Conservation (phyloP, 2,113 vertebrate species). For the Barbus barbus region DNA sequence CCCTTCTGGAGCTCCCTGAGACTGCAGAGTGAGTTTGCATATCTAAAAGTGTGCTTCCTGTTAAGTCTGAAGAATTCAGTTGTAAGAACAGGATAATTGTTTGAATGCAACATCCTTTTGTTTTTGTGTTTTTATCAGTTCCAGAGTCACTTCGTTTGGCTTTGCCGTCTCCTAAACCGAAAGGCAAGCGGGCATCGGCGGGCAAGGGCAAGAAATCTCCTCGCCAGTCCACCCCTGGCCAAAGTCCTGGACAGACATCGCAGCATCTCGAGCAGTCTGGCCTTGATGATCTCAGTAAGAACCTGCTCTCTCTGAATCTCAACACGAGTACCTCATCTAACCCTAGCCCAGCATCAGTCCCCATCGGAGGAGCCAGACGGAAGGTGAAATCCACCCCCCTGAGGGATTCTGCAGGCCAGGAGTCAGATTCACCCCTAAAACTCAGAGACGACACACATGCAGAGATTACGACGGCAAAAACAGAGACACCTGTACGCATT, state of each 20-base stretch:
- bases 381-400: constrained; percentile 58
- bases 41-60: not conserved
- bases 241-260: constrained; percentile 21
- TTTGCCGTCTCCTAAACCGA: constrained; percentile 62
- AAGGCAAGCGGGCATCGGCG: constrained; percentile 63
- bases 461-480: constrained; percentile 48
- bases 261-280: constrained; percentile 30
- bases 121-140: constrained; percentile 60
- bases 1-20: constrained; percentile 82
- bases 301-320: constrained; percentile 70
- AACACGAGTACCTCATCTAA: constrained; percentile 50
- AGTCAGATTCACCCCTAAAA: constrained; percentile 20
- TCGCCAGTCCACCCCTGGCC: constrained; percentile 18
- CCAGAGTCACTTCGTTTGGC: constrained; percentile 65
- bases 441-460: not conserved
- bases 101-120: not conserved
- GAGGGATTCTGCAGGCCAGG: constrained; percentile 21
- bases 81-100: not conserved
- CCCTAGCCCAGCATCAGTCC: constrained; percentile 50
- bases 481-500: constrained; percentile 44
- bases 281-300: constrained; percentile 67
- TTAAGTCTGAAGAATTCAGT: not conserved
- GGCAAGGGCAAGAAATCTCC: constrained; percentile 65
- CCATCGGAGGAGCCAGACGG: constrained; percentile 64
- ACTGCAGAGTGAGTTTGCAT: constrained; percentile 68